Evolutionary conservation across 2,888 invertebrate species (phyloP).

Genomic region (Brachyptera risi): DNA sequence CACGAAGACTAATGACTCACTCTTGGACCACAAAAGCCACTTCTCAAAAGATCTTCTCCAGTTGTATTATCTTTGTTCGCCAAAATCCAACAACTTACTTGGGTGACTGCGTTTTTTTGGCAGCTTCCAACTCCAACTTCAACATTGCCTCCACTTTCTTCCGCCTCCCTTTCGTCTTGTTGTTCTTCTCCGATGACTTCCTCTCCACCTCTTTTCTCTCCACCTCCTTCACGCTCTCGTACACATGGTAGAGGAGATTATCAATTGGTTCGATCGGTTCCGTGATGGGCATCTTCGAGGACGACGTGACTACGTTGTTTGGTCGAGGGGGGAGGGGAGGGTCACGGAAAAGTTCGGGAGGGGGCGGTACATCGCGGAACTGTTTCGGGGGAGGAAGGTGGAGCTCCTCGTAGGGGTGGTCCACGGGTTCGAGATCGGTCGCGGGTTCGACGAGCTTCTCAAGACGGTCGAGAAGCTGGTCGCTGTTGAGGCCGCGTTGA

Average conservation of each 20-base stretch:
- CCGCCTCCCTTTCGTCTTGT: background rate
- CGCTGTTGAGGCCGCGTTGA: conserved; percentile 46
- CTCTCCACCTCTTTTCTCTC: conserved; percentile 21
- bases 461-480: conserved; percentile 61
- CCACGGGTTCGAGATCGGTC: conserved; percentile 21
- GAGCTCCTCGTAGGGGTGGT: conserved; percentile 54
- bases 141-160: conserved; percentile 13
- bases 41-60: no score
- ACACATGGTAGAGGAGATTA: conserved; percentile 76
- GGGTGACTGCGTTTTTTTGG: conserved; percentile 29
- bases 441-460: conserved; percentile 53
- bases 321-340: conserved; percentile 42
- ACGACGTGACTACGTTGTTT: no score
- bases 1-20: no score
- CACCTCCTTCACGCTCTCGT: conserved; percentile 57
- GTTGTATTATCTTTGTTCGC: no score
- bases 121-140: conserved; percentile 14
- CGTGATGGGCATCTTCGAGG: conserved; percentile 21
- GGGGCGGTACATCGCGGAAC: conserved; percentile 75
- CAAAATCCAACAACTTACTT: conserved; percentile 27
- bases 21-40: no score
- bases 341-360: conserved; percentile 67
- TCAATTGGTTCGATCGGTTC: conserved; percentile 50
- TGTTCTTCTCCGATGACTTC: conserved; percentile 22
- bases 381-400: conserved; percentile 76